Base-by-base conservation (phyloP, 2,888 invertebrate species). In the Pyrgus malvae region DNA sequence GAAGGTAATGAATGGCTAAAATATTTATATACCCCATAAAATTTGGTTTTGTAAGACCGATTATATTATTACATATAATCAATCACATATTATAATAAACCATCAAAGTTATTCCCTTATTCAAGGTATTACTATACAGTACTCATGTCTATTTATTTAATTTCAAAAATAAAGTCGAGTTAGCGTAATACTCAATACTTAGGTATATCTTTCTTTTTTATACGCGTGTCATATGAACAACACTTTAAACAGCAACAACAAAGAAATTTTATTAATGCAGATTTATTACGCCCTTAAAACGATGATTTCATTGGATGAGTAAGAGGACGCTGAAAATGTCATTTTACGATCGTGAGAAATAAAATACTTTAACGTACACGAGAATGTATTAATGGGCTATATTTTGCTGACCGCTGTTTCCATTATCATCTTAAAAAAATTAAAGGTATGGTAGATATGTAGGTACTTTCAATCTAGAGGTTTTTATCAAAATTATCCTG, bases 261-360 rank as follows among this genome's bases (percentile, higher is more conserved):
- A 50, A 50, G 23, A 19, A 50, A 50, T 50, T 33, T 49, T 41
- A 50, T 23, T 33, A 41, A 50, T 50, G 49, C 49, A 41, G 49
- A 50, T 48, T 38, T 31, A 41, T n/a, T 41, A 31, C 16, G 49
- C 19, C 40, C 41, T 33, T 27, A 38, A 33, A n/a, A 16, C 23
- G 41, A 31, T 16, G 25, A 40, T 23, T 25, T 50, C 33, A 38
- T 29, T 25, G 33, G 50, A 50, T 50, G 41, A 50, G 50, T 25
- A 50, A 50, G 41, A 42, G 50, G 50, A 50, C 16, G 41, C 41
- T 45, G 17, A 21, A 45, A 45, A 33, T 45, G 33, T 45, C 31
- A 31, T 33, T 45, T 33, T 7, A 12, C 17, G 41, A 42, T 16
- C 11, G 19, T 33, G 50, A 41, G 50, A 33, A 41, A 41, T 41